Percentiles rank a stretch among this genome's conserved stretches.
phyloP scores from a whole-genome alignment of 1,140 invertebrate genomes.

The Lepidurus arcticus region DNA sequence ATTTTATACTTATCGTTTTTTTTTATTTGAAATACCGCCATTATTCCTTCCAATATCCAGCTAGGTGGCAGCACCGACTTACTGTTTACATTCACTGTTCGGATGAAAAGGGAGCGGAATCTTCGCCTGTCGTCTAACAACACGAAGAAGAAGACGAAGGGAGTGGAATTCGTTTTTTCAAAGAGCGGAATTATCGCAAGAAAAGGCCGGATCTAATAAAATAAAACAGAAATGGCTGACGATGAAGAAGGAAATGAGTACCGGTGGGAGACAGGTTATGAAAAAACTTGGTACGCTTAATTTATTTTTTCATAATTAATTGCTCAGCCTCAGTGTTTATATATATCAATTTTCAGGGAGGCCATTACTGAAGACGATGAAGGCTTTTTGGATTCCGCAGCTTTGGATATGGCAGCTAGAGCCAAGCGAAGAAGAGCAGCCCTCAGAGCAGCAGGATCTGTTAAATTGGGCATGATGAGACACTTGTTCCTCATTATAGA shows the following conservation, averaged over 20 bases:
- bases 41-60: too few relatives aligned
- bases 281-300: conserved; percentile 78
- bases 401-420: conserved; percentile 83
- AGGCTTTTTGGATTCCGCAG: conserved; percentile 78
- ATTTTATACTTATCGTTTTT: too few relatives aligned
- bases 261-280: conserved; percentile 94
- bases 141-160: too few relatives aligned
- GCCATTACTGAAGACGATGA: conserved; percentile 93
- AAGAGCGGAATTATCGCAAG: too few relatives aligned
- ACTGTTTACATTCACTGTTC: too few relatives aligned
- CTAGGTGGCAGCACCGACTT: too few relatives aligned
- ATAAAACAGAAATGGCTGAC: conserved; percentile 53
- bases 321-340: conserved; percentile 30
- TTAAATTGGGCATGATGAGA: conserved; percentile 91
- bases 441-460: conserved; percentile 57
- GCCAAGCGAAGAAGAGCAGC: conserved; percentile 71
- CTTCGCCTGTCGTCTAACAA: too few relatives aligned
- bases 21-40: too few relatives aligned
- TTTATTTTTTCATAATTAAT: conserved; percentile 31
- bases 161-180: too few relatives aligned
- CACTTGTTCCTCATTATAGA: conserved; percentile 89
- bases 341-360: conserved; percentile 61
- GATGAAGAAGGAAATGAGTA: conserved; percentile 88
- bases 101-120: too few relatives aligned
- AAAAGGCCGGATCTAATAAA: too few relatives aligned